Conservation (phyloP, 1,140 invertebrate genomes). For the Saccostrea echinata region DNA sequence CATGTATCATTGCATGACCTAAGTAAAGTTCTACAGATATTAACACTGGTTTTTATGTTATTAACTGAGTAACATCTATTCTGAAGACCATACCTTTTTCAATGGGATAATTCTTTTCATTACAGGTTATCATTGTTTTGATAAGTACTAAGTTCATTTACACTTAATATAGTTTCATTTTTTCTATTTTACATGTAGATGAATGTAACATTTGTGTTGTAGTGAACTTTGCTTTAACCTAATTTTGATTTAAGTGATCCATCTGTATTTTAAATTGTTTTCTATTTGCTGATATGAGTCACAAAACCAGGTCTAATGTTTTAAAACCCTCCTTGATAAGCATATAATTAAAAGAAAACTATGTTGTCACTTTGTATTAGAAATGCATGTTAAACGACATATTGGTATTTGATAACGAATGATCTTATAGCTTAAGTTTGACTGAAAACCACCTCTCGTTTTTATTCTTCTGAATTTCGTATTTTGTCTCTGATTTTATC, state of each 20-base stretch:
- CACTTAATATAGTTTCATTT: neutral
- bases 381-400: neutral
- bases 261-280: neutral
- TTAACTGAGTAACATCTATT: neutral
- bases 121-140: constrained; percentile 33
- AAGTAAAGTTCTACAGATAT: neutral
- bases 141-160: neutral
- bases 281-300: neutral
- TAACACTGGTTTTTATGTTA: neutral
- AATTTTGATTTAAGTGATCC: neutral
- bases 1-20: neutral
- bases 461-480: neutral
- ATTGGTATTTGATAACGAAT: neutral
- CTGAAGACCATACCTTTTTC: neutral
- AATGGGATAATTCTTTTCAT: neutral
- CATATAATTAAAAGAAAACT: neutral
- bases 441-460: neutral
- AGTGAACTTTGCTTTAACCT: neutral
- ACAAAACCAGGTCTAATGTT: neutral
- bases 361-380: neutral
- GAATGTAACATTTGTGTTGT: neutral
- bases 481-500: neutral
- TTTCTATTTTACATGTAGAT: neutral
- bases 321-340: neutral
- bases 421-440: neutral